Evolutionary conservation across 2,113 vertebrate genomes (phyloP).

Genomic region (Salvelinus alpinus): DNA sequence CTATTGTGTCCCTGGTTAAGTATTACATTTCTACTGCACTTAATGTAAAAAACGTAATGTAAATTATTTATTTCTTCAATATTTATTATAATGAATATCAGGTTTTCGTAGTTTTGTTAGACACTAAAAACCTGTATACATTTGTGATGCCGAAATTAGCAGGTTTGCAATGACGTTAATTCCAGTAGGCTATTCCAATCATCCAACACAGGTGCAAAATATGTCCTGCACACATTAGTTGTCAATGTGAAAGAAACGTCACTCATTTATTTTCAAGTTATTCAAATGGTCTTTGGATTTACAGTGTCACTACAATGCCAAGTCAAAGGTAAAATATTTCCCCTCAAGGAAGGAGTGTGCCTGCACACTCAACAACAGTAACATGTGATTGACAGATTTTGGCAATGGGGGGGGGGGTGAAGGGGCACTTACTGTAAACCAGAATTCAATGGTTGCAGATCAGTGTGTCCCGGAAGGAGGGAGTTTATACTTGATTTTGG

Average conservation of each 20-base stretch:
- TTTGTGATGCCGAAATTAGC: too few species aligned
- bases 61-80: conserved; percentile 64
- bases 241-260: conserved; percentile 6
- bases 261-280: conserved; percentile 15
- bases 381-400: conserved; percentile 21
- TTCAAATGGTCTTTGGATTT: conserved; percentile 13
- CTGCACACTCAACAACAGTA: background rate
- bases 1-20: conserved; percentile 33
- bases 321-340: background rate
- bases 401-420: background rate
- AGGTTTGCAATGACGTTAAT: background rate
- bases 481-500: too few species aligned
- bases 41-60: conserved; percentile 39
- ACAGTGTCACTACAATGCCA: conserved; percentile 6
- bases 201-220: too few species aligned
- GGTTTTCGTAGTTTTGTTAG: too few species aligned
- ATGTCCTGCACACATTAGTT: background rate
- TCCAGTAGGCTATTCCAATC: too few species aligned
- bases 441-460: background rate
- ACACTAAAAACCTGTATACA: too few species aligned
- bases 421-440: too few species aligned
- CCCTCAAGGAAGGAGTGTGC: background rate
- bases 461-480: background rate
- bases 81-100: conserved; percentile 12
- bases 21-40: conserved; percentile 42